Conservation (phyloP, 2,113 vertebrate genomes). For the Galeopterus variegatus region DNA sequence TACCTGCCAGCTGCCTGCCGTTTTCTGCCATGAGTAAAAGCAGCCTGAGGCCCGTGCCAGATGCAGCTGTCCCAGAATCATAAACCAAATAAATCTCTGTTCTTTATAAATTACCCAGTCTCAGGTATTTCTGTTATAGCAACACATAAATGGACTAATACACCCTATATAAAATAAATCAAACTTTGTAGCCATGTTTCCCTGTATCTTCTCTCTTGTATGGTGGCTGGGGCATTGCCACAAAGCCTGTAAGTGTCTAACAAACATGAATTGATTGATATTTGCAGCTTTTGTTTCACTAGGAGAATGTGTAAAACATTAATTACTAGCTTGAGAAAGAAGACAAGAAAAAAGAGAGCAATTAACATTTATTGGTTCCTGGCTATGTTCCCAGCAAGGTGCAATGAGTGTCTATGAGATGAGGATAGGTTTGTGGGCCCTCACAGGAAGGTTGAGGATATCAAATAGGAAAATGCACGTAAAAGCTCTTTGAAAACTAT, state of each 20-base stretch:
- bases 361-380: constrained; percentile 30
- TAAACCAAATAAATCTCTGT: too few species aligned
- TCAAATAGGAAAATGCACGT: not conserved
- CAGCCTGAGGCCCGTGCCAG: too few species aligned
- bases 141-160: too few species aligned
- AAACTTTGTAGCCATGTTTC: not conserved
- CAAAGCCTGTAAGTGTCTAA: not conserved
- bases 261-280: not conserved
- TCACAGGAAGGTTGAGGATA: not conserved
- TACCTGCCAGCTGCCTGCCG: too few species aligned
- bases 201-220: not conserved
- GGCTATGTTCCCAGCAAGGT: not conserved
- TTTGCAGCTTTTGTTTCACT: not conserved
- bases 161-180: not conserved
- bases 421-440: not conserved
- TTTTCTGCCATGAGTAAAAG: too few species aligned
- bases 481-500: not conserved
- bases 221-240: not conserved
- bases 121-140: too few species aligned
- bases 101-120: too few species aligned
- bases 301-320: not conserved
- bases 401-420: not conserved
- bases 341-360: not conserved
- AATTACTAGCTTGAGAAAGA: not conserved
- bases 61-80: too few species aligned